Base-by-base conservation (phyloP, 2,797 vertebrate genomes). In the Diplodus puntazzo region DNA sequence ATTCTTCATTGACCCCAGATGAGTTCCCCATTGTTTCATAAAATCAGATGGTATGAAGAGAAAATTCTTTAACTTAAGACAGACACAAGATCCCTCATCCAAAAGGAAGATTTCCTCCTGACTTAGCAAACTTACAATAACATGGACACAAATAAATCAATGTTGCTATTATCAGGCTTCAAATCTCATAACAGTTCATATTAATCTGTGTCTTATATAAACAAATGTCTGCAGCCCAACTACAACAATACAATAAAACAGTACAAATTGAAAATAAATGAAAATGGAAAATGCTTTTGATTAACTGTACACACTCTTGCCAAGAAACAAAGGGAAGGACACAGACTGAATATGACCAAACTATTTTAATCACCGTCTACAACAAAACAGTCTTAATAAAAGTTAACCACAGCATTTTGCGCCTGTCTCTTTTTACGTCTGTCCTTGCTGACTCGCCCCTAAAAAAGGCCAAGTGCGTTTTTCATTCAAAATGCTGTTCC, bases 361-460 rank as follows among this genome's bases (percentile, higher is more conserved):
- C 71, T 84, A 91, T 90, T 87, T 88, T 53, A 90, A 93, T 90
- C 83, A 86, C 55, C 23, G 67, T 61, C 77, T 53, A 87, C 45
- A 58, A 88, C 78, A 90, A 79, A 84, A 83, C 57, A 66, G 79
- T 79, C 65, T 74, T 63, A 90, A 91, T 87, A 82, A 84, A 39
- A 80, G 82, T 85, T 82, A 81, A 92, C 88, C 83, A 62, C 85
- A 89, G 68, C 46, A 69, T 79, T 39, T 75, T 62, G 65, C 34
- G 25, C 82, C 69, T 70, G 79, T 74, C 75, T 83, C 42, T 60
- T 81, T 80, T 85, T 69, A 69, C 45, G 54, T 76, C 6, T 42
- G 39, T 43, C 62, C 73, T 63, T 70, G 49, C 70, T 58, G 82
- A 84, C 73, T 79, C 84, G 55, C 55, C 61, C 61, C 68, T 39